Conservation (phyloP, 1,140 invertebrate species). For the Agrilus planipennis region DNA sequence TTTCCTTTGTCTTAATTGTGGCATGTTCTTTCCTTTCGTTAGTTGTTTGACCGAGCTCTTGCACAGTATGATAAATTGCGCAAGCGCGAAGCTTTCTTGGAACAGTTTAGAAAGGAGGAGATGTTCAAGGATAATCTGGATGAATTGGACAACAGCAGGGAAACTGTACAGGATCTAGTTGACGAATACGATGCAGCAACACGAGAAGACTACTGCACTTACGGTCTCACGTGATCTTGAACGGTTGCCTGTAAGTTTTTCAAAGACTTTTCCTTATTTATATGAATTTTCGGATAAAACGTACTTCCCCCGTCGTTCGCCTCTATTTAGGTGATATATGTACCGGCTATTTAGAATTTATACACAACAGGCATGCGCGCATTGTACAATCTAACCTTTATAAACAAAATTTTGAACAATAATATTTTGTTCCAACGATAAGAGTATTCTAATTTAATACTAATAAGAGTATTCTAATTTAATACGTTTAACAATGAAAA, state of each 20-base stretch:
- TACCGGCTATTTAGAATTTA: too few species aligned
- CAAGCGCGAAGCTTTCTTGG: conserved; percentile 90
- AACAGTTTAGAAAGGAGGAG: conserved; percentile 88
- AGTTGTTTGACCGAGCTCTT: conserved; percentile 54
- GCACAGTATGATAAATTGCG: conserved; percentile 89
- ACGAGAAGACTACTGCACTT: conserved; percentile 61
- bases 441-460: too few species aligned
- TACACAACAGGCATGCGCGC: too few species aligned
- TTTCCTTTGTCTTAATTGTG: background rate
- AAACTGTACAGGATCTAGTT: conserved; percentile 85
- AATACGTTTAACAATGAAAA: too few species aligned
- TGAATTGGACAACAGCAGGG: conserved; percentile 81
- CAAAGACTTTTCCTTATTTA: background rate
- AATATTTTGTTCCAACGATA: too few species aligned
- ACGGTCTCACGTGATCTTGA: conserved; percentile 8
- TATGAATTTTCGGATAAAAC: too few species aligned
- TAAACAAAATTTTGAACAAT: too few species aligned
- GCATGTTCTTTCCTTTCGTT: too few species aligned
- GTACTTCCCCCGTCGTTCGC: too few species aligned
- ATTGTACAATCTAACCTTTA: too few species aligned
- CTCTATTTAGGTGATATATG: too few species aligned
- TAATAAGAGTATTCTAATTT: too few species aligned
- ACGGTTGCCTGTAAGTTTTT: background rate
- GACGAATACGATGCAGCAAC: conserved; percentile 96
- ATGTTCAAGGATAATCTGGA: conserved; percentile 86